Evolutionary conservation across 2,797 vertebrate genomes (phyloP).

Genomic region (Sparidentex hasta): DNA sequence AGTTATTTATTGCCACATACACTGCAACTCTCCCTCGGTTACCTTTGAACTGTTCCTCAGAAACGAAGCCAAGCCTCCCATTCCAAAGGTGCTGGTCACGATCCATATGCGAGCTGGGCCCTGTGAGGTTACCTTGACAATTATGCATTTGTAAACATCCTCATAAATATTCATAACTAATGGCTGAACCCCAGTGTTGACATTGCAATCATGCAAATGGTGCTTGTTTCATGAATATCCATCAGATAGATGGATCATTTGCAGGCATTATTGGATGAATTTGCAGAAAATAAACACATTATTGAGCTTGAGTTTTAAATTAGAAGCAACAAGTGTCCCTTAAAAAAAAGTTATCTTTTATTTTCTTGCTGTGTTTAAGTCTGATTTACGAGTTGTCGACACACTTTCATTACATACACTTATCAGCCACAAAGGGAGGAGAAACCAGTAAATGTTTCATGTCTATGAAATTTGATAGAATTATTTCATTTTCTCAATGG

Average conservation of each 20-base stretch:
- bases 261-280: slow-evolving; percentile 20
- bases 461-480: slow-evolving; percentile 14
- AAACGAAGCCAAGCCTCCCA: slow-evolving; percentile 14
- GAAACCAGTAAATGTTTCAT: slow-evolving; percentile 3
- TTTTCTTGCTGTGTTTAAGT: slow-evolving; percentile 26
- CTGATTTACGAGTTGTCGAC: slow-evolving; percentile 16
- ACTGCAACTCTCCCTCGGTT: neutral
- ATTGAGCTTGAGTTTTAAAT: slow-evolving; percentile 10
- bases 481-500: slow-evolving; percentile 20
- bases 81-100: slow-evolving; percentile 29
- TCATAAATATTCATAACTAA: slow-evolving; percentile 68
- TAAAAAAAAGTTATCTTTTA: neutral
- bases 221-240: slow-evolving; percentile 37
- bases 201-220: slow-evolving; percentile 59
- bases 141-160: slow-evolving; percentile 44
- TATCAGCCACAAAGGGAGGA: slow-evolving; percentile 4
- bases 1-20: slow-evolving; percentile 44
- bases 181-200: slow-evolving; percentile 45
- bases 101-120: neutral
- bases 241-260: slow-evolving; percentile 44
- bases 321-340: slow-evolving; percentile 26
- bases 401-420: neutral
- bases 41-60: slow-evolving; percentile 44
- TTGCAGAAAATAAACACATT: slow-evolving; percentile 20
- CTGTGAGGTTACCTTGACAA: slow-evolving; percentile 43